These are phyloP conservation scores for Drosophila littoralis DNA, from an alignment of 1,140 invertebrate genomes.

Conservation along the genomic window DNA sequence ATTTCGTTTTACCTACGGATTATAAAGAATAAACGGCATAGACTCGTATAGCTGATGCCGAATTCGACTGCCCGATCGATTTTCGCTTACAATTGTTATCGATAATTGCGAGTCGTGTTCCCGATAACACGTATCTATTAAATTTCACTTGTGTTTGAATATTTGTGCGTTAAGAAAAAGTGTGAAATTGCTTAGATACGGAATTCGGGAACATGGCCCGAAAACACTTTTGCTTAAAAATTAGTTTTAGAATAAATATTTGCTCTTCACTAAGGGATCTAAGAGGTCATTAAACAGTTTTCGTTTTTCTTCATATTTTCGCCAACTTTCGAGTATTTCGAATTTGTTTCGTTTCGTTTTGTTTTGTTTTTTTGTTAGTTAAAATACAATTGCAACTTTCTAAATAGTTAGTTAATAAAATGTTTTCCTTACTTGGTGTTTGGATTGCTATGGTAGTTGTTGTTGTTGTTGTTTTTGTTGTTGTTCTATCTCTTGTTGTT, in stretches of 20 bases:
- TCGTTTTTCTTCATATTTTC: neutral
- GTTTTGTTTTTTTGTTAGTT: constrained; percentile 16
- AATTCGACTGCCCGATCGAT: neutral
- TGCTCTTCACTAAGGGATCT: neutral
- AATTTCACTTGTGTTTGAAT: neutral
- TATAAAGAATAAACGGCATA: constrained; percentile 1
- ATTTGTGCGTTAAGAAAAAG: neutral
- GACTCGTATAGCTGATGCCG: neutral
- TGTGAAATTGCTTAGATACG: neutral
- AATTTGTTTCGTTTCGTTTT: constrained; percentile 15
- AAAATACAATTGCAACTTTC: constrained; percentile 23
- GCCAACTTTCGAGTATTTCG: neutral
- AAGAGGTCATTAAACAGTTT: constrained; percentile 10
- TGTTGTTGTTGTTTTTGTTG: constrained; percentile 26
- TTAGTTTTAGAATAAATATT: neutral
- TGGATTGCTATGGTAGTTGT: constrained; percentile 35
- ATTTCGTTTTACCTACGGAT: neutral
- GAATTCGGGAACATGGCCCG: neutral
- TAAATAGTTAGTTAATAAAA: constrained; percentile 35
- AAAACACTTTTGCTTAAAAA: neutral
- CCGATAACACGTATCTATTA: neutral
- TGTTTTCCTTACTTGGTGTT: constrained; percentile 47
- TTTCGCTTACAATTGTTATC: neutral
- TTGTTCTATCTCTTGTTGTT: constrained; percentile 16
- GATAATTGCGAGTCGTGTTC: neutral